Base-by-base conservation (phyloP, 2,888 invertebrate genomes). In the Xanthia icteritia region DNA sequence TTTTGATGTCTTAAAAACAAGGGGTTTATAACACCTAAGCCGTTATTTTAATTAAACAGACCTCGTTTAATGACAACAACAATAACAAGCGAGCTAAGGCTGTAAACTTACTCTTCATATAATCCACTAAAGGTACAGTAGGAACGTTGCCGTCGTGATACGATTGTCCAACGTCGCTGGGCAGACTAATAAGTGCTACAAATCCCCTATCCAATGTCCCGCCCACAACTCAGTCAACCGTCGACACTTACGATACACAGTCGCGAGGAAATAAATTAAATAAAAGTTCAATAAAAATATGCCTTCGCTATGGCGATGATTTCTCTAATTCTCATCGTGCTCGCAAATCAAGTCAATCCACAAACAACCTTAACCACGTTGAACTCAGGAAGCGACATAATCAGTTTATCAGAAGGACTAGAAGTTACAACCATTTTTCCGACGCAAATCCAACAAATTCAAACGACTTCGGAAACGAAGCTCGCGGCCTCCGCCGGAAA, bases 151-250 rank as follows among this genome's bases (percentile, higher is more conserved):
- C 63, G 89, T 89, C 92, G 92, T 94, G 94, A 94, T 94, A 95
- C 94, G 92, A 94, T 94, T 95, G 94, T 94, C 91, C 92, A 92
- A 94, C 93, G 92, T 92, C 90, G 93, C 87, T 91, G 93, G 94
- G 96, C 96, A 96, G 96, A 96, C 96, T 92, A 89, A 93, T 94
- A 96, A 96, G 96, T 96, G 96, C 96, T 94, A 95, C 94, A 96
- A 96, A 96, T 96, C 96, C 96, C 91, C 93, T 91, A 91, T 90
- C 88, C 93, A 92, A 91, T 90, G 92, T 90, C 91, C 92, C 90
- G 80, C 91, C 86, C 80, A 77, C 69, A 11, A 77, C 75, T 82
- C 86, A 85, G 89, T 92, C 93, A 93, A 93, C 93, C 88, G 90
- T 88, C 87, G 83, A 84, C 89, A 86, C 86, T 85, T 91, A 90